Base-by-base conservation (phyloP, 1,140 invertebrate genomes). In the Proales similis region DNA sequence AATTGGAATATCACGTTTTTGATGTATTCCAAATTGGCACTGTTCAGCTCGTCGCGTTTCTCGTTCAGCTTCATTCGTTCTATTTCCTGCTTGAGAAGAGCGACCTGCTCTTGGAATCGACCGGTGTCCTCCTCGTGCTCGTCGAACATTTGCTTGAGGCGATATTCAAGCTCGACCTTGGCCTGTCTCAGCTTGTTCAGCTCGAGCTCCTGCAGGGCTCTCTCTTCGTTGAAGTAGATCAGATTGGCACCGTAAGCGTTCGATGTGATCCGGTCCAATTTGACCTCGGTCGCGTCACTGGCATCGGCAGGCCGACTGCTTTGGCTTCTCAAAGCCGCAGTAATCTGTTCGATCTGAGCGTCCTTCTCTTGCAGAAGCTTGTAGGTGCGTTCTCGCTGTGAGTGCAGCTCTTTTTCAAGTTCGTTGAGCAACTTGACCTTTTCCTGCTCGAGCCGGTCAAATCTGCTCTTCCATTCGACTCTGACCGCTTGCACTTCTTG, bases 1-100 rank as follows among this genome's bases (percentile, higher is more conserved):
- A 42, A 57, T 27, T 29, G 39, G 36, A 30, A 57, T 14, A 57
- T 19, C 17, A 57, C 51, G 45, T 57, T 57, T 57, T 57, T 57
- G 30, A 57, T 42, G 30, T 57, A 57, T 14, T 57, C 51, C 20
- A 57, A 57, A 57, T 57, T 57, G n/a, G 27, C 5, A 17, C 36
- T 26, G 45, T 57, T 57, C 26, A 57, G 27, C 11, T 57, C 33
- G 20, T 20, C 17, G 29, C 51, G 39, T 11, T 36, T 42, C 27
- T 57, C 26, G 19, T 57, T 57, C 7, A 57, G 19, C 22, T 57
- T 57, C 0, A 57, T 26, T 12, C 51, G 17, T 42, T 57, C 51
- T 14, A 57, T 57, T 42, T 57, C 51, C 19, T 57, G 26, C 32
- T 57, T 57, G 26, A 57, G 20, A 19, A 57, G 14, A 29, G 39